Evolutionary conservation across 2,113 vertebrate genomes (phyloP), one percentile per base, ranked within the genome.

Genomic region (Protobothrops mucrosquamatus): DNA sequence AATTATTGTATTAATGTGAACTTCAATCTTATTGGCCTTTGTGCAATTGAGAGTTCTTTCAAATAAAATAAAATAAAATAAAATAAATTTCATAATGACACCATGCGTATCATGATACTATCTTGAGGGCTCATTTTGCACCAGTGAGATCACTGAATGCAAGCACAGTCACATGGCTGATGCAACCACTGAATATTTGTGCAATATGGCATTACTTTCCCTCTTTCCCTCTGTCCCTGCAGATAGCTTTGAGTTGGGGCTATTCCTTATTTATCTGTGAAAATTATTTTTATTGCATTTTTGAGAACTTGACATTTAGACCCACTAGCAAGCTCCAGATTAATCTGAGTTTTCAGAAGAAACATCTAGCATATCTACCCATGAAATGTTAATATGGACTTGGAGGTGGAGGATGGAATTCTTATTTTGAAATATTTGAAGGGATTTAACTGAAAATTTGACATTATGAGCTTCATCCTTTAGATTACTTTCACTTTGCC

Each of bases 1-100:
- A 93, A 7, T 12, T 56, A 94, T 94, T 54, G 51, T 90, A 34
- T 74, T 74, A 90, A 90, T 61, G 3, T 74, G 61, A 39, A 43
- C 4, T 48, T 54, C 85, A 74, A 1, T 39, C 12, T 39, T 74
- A 74, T 39, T 74, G 6, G 15, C n/a, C n/a, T 34, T 69, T 34
- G n/a, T 34, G n/a, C 69, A 74, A 74, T 5, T 88, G 34, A 4
- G 9, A 43, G 91, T 93, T 90, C 55, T 87, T 34, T 52, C 61
- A 39, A 74, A 74, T 18, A 61, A 61, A 61, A 61, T 8, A 61
- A 61, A 61, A 61, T 10, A 26, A 43, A 43, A 43, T 43, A 46
- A 46, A 51, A 56, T 5, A 39, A n/a, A 69, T 2, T 11, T 74
- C n/a, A 74, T n/a, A 74, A 18, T 74, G 69, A 74, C 69, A 39